Base-by-base conservation (phyloP, 2,113 vertebrate genomes). In the Hydropotes inermis region DNA sequence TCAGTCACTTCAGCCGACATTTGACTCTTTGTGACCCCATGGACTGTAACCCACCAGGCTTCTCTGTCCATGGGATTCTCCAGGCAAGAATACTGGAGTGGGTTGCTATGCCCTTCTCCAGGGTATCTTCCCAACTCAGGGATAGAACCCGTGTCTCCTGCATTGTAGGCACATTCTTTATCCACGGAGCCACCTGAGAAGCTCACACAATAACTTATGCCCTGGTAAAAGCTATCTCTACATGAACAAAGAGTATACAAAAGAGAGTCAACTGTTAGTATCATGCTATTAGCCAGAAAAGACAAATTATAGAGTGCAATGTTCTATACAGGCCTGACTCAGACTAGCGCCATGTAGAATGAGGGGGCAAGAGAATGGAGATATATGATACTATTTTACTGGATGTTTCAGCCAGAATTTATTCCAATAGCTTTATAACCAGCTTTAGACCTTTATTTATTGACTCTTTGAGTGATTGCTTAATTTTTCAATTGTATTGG, bases 401-500 rank as follows among this genome's bases (percentile, higher is more conserved):
- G 74, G 14, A 14, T 57, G 39, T 79, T 83, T 93, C 33, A 58
- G 28, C 4, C 11, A 94, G 36, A 58, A 54, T 93, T 89, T 64
- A 87, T 96, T 94, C 81, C 70, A 85, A 36, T 47, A 92, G n/a
- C 2, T 93, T 91, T 55, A 57, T 76, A 95, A 52, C 9, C 13
- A 82, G 11, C 2, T 87, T 70, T 39, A 83, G 3, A 19, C 3
- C 21, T 90, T 74, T 76, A 28, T 57, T 50, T 43, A 57, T 52
- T 74, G 39, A 79, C 17, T 81, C 15, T 70, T 61, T 52, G 91
- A 88, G 19, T 76, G 19, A 74, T n/a, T 57, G 5, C 11, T 74
- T 95, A 90, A 78, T 55, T 90, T 94, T 93, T 78, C 30, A 92
- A 12, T 57, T 94, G 52, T 79, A 61, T 15, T 81, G 28, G 19